These are phyloP conservation scores for Troilus luridus DNA, from an alignment of 2,888 invertebrate species.

Conservation along the genomic window DNA sequence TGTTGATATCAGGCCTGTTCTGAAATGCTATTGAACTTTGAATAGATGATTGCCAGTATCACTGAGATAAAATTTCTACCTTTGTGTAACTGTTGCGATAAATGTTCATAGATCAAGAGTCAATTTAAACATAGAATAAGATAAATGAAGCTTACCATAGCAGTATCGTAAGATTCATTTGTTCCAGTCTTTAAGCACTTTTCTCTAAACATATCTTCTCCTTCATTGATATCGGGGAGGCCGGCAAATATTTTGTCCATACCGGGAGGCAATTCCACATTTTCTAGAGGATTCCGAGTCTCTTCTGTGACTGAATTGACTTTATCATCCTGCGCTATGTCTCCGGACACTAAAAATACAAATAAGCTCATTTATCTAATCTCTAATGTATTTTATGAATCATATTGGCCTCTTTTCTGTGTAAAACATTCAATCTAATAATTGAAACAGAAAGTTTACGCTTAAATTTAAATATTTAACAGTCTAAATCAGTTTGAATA, in stretches of 20 bases:
- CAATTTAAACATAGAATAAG: background rate
- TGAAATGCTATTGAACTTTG: constrained; percentile 51
- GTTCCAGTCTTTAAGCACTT: constrained; percentile 65
- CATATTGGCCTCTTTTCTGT: background rate
- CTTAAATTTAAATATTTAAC: background rate
- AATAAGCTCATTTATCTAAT: background rate
- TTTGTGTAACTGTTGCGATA: constrained; percentile 33
- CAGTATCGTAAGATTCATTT: constrained; percentile 64
- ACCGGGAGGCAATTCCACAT: background rate
- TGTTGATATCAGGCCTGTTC: background rate
- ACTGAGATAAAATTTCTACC: constrained; percentile 50
- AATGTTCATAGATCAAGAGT: background rate
- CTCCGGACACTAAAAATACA: constrained; percentile 3
- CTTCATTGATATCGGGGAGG: constrained; percentile 64
- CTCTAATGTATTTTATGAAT: background rate
- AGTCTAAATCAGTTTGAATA: background rate
- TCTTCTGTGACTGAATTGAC: constrained; percentile 21
- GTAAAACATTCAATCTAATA: background rate
- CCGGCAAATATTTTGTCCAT: background rate
- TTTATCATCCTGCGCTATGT: constrained; percentile 12
- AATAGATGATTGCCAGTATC: constrained; percentile 38
- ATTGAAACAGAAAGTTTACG: background rate
- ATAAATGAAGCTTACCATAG: constrained; percentile 63
- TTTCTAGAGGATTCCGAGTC: too few species aligned
- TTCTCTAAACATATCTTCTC: constrained; percentile 65